Evolutionary conservation across 2,113 vertebrate species (phyloP).

Genomic region (Aleadryas rufinucha): DNA sequence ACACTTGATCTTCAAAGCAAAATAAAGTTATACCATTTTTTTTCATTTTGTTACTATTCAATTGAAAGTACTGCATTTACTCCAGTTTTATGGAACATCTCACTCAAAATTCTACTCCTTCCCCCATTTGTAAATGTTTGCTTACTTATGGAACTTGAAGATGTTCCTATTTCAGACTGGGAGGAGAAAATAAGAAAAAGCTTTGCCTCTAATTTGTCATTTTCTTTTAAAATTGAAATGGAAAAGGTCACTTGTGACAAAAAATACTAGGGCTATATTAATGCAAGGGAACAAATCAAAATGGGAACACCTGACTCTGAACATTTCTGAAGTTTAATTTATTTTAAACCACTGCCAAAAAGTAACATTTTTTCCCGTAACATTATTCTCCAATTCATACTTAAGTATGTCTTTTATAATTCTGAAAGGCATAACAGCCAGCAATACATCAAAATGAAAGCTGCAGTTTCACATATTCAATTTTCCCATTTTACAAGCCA

Average conservation of each 20-base stretch:
- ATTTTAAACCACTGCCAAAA: constrained; percentile 51
- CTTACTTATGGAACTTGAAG: neutral
- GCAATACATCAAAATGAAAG: constrained; percentile 42
- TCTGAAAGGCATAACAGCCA: constrained; percentile 27
- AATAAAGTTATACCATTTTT: accelerated
- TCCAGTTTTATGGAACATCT: neutral
- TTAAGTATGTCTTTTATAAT: constrained; percentile 52
- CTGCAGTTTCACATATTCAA: neutral
- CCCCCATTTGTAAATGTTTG: neutral
- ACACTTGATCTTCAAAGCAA: neutral
- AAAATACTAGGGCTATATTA: neutral
- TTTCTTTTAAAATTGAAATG: neutral
- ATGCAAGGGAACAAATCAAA: constrained; percentile 40
- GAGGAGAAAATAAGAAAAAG: neutral
- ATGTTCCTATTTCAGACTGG: neutral
- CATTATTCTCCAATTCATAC: constrained; percentile 27
- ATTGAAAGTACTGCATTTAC: neutral
- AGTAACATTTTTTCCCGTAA: constrained; percentile 6
- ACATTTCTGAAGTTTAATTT: constrained; percentile 26
- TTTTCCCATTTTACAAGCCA: constrained; percentile 25
- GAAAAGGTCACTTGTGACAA: neutral
- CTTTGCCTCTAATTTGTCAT: neutral
- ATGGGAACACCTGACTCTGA: neutral
- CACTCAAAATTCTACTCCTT: neutral
- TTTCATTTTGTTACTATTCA: neutral